Base-by-base conservation (phyloP, 2,888 invertebrate genomes). In the Bugulina stolonifera region DNA sequence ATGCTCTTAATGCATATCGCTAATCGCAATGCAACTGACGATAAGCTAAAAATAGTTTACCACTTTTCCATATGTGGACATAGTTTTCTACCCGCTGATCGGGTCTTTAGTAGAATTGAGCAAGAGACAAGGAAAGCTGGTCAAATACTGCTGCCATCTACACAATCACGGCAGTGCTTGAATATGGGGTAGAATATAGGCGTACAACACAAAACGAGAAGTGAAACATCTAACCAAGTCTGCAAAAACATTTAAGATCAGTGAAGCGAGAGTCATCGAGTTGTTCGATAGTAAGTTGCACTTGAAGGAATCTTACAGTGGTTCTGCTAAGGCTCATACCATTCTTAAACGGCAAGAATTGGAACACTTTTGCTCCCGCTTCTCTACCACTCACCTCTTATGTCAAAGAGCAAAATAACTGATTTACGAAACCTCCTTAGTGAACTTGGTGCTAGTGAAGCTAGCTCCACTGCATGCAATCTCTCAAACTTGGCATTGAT, bases 261-360 rank as follows among this genome's bases (percentile, higher is more conserved):
- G 32, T 14, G 64, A 64, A 2, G 64, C 64, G 29, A 64, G 34
- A 64, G 64, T 64, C 2, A 64, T 64, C 27, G 32, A 64, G 64
- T n/a, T 64, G 5, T 10, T 5, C 14, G 64, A 32, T 34, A 34
- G 32, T 5, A 64, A 25, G 64, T 14, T 64, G n/a, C 2, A 10
- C 5, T 2, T 64, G 32, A 64, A 64, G 34, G 29, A 25, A 3
- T 5, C 29, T 10, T 64, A 64, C n/a, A 64, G 29, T 29, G 34
- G 64, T 27, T 10, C 34, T 3, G 18, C 32, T 14, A n/a, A 2
- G 5, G 5, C 10, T 27, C 32, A 64, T n/a, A 32, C 64, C 10
- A 32, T 29, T 2, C 64, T 64, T 5, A 64, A 64, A n/a, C 27
- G n/a, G 5, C 18, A n/a, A n/a, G n/a, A n/a, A n/a, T n/a, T n/a